These are phyloP conservation scores for Hiodon tergisus DNA, from an alignment of 2,113 vertebrate genomes.

Conservation along the genomic window DNA sequence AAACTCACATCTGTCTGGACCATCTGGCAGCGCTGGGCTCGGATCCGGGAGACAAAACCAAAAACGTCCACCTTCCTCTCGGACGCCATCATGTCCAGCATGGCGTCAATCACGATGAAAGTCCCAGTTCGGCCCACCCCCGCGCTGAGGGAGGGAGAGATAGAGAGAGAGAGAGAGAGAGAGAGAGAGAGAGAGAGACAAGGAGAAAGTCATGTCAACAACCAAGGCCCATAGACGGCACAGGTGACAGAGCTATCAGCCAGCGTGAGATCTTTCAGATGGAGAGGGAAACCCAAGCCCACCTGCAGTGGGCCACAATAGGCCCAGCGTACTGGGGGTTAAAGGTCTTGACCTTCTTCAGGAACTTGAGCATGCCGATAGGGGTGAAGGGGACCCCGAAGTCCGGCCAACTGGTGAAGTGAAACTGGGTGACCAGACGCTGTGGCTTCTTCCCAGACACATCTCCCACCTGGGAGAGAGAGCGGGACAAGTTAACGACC, in stretches of 20 bases:
- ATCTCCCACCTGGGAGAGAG: slow-evolving; percentile 77
- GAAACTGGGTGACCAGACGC: slow-evolving; percentile 92
- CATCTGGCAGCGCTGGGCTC: slow-evolving; percentile 98
- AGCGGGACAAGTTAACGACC: neutral
- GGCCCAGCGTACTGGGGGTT: slow-evolving; percentile 92
- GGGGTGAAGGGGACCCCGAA: slow-evolving; percentile 98
- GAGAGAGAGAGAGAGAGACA: neutral
- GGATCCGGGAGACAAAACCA: slow-evolving; percentile 91
- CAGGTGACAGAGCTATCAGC: neutral
- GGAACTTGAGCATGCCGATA: slow-evolving; percentile 96
- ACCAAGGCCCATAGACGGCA: neutral
- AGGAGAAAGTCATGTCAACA: neutral
- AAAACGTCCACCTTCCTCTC: slow-evolving; percentile 95
- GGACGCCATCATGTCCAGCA: slow-evolving; percentile 95
- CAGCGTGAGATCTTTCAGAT: neutral
- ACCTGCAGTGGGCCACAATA: slow-evolving; percentile 98
- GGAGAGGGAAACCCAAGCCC: neutral
- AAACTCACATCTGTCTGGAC: slow-evolving; percentile 92
- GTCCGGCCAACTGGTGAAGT: slow-evolving; percentile 98
- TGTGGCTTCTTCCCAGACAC: slow-evolving; percentile 95
- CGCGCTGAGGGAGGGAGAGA: slow-evolving; percentile 59
- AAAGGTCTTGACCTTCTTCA: slow-evolving; percentile 93
- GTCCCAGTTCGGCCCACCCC: slow-evolving; percentile 94
- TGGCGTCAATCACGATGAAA: slow-evolving; percentile 96
- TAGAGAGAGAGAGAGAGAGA: neutral